A percentile compares a stretch with the other conserved stretches of the same genome.
Evolutionary conservation across 1,140 invertebrate species (phyloP).

Genomic region (Drosophila kepulauana): DNA sequence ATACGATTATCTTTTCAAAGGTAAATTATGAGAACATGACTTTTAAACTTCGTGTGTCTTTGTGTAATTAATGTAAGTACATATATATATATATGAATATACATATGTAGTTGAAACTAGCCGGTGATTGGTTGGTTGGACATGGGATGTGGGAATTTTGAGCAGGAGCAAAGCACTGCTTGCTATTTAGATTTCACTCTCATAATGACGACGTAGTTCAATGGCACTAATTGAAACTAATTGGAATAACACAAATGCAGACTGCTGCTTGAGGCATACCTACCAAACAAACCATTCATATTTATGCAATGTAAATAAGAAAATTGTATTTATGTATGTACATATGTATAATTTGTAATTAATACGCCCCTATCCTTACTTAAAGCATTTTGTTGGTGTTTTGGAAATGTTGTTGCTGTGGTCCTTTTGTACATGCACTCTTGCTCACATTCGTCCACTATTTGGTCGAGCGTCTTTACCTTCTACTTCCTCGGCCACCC

Average conservation of each 20-base stretch:
- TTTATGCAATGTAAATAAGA: constrained; percentile 34
- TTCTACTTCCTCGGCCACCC: constrained; percentile 1
- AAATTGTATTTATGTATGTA: constrained; percentile 11
- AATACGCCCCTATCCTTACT: constrained; percentile 56
- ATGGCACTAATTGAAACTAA: constrained; percentile 78
- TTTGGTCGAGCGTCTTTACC: constrained; percentile 28
- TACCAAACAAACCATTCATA: constrained; percentile 36
- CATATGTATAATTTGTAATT: constrained; percentile 9
- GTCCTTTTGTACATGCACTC: constrained; percentile 52
- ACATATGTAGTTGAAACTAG: constrained; percentile 1
- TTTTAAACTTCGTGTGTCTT: constrained; percentile 21
- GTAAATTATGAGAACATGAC: constrained; percentile 87
- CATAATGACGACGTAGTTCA: constrained; percentile 66
- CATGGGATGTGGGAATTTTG: neutral
- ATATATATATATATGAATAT: too few relatives aligned
- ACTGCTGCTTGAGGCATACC: neutral
- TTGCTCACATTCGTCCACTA: neutral
- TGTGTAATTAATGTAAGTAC: constrained; percentile 36
- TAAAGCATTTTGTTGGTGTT: constrained; percentile 34
- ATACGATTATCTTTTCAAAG: constrained; percentile 99
- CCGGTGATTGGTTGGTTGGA: constrained; percentile 36
- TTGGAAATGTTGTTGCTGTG: constrained; percentile 41
- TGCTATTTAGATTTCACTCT: constrained; percentile 25
- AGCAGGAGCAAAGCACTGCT: constrained; percentile 32
- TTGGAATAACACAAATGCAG: constrained; percentile 74